These are phyloP conservation scores for Baccha elongata DNA, from an alignment of 2,888 invertebrate species.

Conservation along the genomic window DNA sequence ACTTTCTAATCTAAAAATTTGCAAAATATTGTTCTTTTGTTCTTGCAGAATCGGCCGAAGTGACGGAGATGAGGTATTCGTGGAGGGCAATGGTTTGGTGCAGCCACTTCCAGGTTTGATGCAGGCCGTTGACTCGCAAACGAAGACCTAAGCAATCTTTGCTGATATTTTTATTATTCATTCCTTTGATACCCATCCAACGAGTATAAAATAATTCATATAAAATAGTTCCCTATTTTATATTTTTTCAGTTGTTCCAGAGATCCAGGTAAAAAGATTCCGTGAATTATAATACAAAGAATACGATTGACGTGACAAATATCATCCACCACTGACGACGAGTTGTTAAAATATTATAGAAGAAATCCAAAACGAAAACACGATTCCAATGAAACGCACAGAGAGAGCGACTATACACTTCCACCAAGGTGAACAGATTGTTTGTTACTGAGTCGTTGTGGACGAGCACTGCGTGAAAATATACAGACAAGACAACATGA, in stretches of 20 bases:
- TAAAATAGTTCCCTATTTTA: slow-evolving; percentile 43
- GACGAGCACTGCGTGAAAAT: slow-evolving; percentile 44
- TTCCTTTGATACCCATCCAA: slow-evolving; percentile 81
- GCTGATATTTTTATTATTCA: slow-evolving; percentile 78
- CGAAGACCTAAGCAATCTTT: slow-evolving; percentile 90
- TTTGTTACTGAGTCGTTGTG: slow-evolving; percentile 48
- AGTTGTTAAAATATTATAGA: background rate
- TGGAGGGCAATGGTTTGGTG: slow-evolving; percentile 94
- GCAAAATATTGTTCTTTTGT: slow-evolving; percentile 75
- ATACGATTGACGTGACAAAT: slow-evolving; percentile 19
- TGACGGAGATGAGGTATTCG: slow-evolving; percentile 92
- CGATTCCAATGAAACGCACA: slow-evolving; percentile 10
- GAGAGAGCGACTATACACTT: slow-evolving; percentile 40
- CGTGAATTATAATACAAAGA: slow-evolving; percentile 21
- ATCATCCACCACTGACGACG: slow-evolving; percentile 15
- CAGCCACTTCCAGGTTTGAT: slow-evolving; percentile 97
- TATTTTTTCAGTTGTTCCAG: background rate
- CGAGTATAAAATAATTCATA: slow-evolving; percentile 68
- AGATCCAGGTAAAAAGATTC: slow-evolving; percentile 8
- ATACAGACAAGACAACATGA: slow-evolving; percentile 18
- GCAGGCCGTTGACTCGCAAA: slow-evolving; percentile 93
- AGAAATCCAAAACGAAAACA: slow-evolving; percentile 33
- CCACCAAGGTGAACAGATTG: slow-evolving; percentile 59
- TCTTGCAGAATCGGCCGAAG: slow-evolving; percentile 87
- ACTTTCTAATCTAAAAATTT: slow-evolving; percentile 48